A percentile compares a stretch with the other conserved stretches of the same genome.
phyloP scores from a whole-genome alignment of 2,113 vertebrate genomes.

The Melanotaenia duboulayi region DNA sequence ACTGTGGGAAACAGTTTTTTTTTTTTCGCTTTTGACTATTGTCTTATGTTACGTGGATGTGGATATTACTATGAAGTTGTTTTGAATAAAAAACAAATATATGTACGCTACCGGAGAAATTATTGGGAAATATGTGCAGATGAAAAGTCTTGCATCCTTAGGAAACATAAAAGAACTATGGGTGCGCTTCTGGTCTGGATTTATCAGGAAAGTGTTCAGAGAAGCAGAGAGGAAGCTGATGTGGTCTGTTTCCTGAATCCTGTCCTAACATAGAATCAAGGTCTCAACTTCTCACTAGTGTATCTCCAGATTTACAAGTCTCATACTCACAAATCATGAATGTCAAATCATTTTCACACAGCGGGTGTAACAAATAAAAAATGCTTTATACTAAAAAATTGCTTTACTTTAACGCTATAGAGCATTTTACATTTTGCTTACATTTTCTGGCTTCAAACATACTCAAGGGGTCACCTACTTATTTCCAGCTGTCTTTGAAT shows the following conservation, averaged over 20 bases:
- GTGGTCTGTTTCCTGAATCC: conserved; percentile 66
- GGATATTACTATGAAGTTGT: conserved; percentile 10
- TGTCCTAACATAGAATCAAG: conserved; percentile 17
- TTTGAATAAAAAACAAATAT: not conserved
- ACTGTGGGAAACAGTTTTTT: conserved; percentile 38
- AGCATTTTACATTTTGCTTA: not conserved
- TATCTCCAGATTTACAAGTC: conserved; percentile 10
- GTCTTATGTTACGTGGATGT: conserved; percentile 34
- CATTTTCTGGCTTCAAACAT: not conserved
- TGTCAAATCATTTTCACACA: not conserved
- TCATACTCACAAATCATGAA: not conserved
- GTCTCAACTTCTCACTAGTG: conserved; percentile 17
- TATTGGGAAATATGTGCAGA: not conserved
- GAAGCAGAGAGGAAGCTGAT: conserved; percentile 51
- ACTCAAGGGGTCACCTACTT: conserved; percentile 84
- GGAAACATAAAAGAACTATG: not conserved
- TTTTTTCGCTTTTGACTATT: conserved; percentile 32
- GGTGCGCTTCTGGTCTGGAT: conserved; percentile 11
- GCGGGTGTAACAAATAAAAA: not conserved
- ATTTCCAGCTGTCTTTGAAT: conserved; percentile 97
- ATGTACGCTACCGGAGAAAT: not conserved
- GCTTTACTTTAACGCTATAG: not conserved
- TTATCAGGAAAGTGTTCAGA: conserved; percentile 30
- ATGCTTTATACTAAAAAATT: not conserved
- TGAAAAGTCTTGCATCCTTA: not conserved